These are phyloP conservation scores for Zaprionus inermis DNA, from an alignment of 1,140 invertebrate genomes.

Conservation along the genomic window DNA sequence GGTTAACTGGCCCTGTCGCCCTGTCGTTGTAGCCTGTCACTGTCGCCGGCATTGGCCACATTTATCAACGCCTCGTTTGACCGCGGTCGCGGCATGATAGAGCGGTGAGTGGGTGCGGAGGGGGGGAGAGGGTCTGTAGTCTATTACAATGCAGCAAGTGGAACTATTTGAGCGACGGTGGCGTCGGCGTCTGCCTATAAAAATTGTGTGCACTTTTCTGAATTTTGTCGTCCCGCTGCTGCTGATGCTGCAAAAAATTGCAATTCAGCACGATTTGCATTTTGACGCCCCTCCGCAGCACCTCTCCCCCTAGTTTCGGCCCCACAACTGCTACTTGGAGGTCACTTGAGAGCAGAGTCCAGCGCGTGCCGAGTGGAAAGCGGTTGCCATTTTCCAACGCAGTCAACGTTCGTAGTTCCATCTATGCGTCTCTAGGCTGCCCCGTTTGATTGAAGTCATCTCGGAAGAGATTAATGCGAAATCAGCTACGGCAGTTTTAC, in stretches of 20 bases:
- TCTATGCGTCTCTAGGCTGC: background rate
- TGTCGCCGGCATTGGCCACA: conserved; percentile 35
- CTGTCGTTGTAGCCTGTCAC: background rate
- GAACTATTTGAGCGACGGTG: conserved; percentile 39
- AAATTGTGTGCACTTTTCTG: conserved; percentile 46
- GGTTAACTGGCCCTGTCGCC: conserved; percentile 19
- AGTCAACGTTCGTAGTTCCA: conserved; percentile 14
- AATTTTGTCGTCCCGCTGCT: conserved; percentile 36
- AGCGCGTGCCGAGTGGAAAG: conserved; percentile 37
- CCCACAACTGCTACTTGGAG: conserved; percentile 19
- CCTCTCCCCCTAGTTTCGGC: background rate
- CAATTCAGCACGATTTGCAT: conserved; percentile 78
- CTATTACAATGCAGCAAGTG: background rate
- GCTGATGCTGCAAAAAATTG: conserved; percentile 57
- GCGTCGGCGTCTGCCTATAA: conserved; percentile 36
- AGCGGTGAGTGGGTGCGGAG: background rate
- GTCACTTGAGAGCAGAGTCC: conserved; percentile 19
- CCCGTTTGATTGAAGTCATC: conserved; percentile 13
- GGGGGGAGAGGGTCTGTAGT: background rate
- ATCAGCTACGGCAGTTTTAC: conserved; percentile 9
- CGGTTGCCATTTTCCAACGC: conserved; percentile 3
- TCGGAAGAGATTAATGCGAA: conserved; percentile 14
- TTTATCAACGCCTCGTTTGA: conserved; percentile 71
- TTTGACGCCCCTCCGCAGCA: conserved; percentile 13
- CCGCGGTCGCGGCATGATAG: background rate